Percentiles rank a stretch among this genome's conserved stretches.
Conservation (phyloP, 2,113 vertebrate species). For the Spermophilus dauricus region DNA sequence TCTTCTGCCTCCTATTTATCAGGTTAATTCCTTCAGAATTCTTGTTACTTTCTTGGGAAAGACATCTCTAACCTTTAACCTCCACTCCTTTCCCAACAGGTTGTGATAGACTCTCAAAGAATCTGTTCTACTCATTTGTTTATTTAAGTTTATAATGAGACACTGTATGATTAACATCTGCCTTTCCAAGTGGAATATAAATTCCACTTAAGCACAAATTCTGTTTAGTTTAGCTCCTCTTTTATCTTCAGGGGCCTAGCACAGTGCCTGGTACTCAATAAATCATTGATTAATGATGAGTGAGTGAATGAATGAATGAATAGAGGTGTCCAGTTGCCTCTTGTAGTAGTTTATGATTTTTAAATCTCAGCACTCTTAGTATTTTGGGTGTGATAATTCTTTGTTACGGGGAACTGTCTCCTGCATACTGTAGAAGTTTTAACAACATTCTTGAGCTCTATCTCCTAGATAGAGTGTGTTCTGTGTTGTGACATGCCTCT, state of each 20-base stretch:
- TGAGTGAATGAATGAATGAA: background rate
- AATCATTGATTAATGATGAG: background rate
- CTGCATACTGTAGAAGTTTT: background rate
- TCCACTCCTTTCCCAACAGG: background rate
- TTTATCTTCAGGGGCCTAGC: background rate
- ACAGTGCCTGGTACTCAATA: background rate
- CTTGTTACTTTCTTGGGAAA: background rate
- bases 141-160: conserved; percentile 31
- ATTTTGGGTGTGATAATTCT: background rate
- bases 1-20: background rate
- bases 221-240: background rate
- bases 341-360: background rate
- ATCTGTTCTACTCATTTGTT: background rate
- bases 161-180: background rate
- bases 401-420: background rate
- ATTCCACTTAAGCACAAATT: background rate
- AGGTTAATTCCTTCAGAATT: background rate
- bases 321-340: background rate
- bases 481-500: background rate
- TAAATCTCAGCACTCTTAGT: background rate
- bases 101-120: background rate
- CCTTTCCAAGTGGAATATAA: conserved; percentile 12
- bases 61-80: background rate
- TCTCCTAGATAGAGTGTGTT: background rate
- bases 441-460: background rate